These are phyloP conservation scores for Thunnus maccoyii DNA, from an alignment of 2,113 vertebrate genomes.

Conservation along the genomic window DNA sequence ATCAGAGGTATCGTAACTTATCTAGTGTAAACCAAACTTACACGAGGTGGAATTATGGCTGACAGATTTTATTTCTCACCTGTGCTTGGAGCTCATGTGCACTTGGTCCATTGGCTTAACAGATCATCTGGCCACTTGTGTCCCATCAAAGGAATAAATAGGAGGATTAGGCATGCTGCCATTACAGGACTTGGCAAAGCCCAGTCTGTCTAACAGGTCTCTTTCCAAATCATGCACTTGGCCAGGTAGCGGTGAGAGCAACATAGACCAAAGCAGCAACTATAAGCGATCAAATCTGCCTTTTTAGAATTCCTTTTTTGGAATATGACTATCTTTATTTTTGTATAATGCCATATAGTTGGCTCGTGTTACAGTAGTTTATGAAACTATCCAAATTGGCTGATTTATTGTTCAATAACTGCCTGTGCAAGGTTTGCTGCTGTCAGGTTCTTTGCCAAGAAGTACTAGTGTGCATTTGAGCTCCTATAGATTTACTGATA, in stretches of 20 bases:
- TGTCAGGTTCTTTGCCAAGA: slow-evolving; percentile 65
- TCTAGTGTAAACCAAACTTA: slow-evolving; percentile 50
- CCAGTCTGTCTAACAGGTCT: slow-evolving; percentile 35
- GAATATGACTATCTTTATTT: slow-evolving; percentile 47
- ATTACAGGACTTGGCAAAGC: slow-evolving; percentile 59
- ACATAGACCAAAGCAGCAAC: slow-evolving; percentile 18
- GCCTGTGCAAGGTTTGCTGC: slow-evolving; percentile 45
- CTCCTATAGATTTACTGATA: slow-evolving; percentile 74
- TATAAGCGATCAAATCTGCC: slow-evolving; percentile 40
- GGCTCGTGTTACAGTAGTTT: background rate
- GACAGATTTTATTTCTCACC: slow-evolving; percentile 69
- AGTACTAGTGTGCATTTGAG: slow-evolving; percentile 38
- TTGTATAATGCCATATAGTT: slow-evolving; percentile 9
- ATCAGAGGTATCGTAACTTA: slow-evolving; percentile 54
- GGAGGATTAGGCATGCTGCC: slow-evolving; percentile 57
- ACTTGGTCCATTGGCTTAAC: slow-evolving; percentile 47
- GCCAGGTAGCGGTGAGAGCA: slow-evolving; percentile 23
- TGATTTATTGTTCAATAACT: slow-evolving; percentile 64
- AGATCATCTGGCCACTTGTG: slow-evolving; percentile 61
- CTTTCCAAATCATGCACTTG: slow-evolving; percentile 56
- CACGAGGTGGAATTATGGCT: slow-evolving; percentile 52
- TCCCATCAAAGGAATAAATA: slow-evolving; percentile 57
- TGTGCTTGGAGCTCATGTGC: slow-evolving; percentile 46
- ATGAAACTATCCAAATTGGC: slow-evolving; percentile 41
- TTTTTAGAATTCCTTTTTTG: slow-evolving; percentile 27